Conservation (phyloP, 2,113 vertebrate genomes). For the Sinocyclocheilus rhinocerous region DNA sequence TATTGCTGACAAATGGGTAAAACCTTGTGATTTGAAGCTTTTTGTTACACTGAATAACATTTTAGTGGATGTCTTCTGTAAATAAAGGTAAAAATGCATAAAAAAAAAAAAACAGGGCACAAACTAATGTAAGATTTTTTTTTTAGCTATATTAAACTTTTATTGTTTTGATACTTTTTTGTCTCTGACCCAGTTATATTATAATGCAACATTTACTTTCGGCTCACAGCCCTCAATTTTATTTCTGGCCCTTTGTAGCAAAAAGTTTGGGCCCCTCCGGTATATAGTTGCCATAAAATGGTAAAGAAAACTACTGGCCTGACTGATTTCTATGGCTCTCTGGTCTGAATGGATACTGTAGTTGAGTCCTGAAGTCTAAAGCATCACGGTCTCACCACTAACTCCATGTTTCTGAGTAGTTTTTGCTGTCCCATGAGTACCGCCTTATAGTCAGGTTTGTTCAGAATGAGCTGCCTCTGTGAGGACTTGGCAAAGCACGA, state of each 20-base stretch:
- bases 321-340: not conserved
- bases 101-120: no score
- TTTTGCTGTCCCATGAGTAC: slow-evolving; percentile 68
- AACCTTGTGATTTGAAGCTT: not conserved
- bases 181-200: not conserved
- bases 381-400: slow-evolving; percentile 65
- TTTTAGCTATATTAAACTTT: no score
- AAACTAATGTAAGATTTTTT: no score
- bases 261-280: not conserved
- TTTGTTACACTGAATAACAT: not conserved
- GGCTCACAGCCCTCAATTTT: not conserved
- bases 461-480: slow-evolving; percentile 70
- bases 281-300: not conserved
- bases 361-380: not conserved
- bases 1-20: not conserved
- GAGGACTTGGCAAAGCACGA: slow-evolving; percentile 67
- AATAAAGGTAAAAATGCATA: not conserved
- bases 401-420: slow-evolving; percentile 66
- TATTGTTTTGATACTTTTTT: no score
- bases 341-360: not conserved
- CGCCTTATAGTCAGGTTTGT: slow-evolving; percentile 74
- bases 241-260: not conserved
- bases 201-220: not conserved
- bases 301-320: not conserved
- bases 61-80: not conserved